Conservation (phyloP, 2,888 invertebrate genomes). For the Cantharis rustica region DNA sequence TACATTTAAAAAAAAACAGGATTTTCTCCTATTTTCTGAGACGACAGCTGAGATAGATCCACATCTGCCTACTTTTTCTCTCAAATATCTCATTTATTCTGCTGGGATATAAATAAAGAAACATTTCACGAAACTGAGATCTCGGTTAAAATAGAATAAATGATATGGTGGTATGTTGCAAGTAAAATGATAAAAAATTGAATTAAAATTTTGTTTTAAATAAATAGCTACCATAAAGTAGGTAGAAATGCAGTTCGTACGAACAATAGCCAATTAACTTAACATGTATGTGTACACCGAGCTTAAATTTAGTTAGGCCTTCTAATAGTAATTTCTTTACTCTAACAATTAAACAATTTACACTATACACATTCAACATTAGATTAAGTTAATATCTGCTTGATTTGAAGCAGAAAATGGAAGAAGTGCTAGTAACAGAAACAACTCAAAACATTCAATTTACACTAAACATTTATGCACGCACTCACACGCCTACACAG, state of each 20-base stretch:
- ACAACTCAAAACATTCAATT: slow-evolving; percentile 7
- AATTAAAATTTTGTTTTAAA: background rate
- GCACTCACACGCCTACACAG: slow-evolving; percentile 30
- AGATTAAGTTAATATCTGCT: slow-evolving; percentile 35
- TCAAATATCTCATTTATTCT: background rate
- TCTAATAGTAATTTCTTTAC: slow-evolving; percentile 49
- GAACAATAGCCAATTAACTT: background rate
- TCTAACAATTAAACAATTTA: slow-evolving; percentile 35
- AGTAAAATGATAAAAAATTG: no score
- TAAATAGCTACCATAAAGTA: background rate
- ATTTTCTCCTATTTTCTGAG: no score
- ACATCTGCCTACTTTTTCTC: background rate
- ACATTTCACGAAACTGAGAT: background rate
- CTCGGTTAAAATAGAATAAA: background rate
- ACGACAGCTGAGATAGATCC: no score
- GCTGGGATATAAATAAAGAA: background rate
- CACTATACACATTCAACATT: slow-evolving; percentile 29
- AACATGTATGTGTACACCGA: slow-evolving; percentile 21
- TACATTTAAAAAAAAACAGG: no score
- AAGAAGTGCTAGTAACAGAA: slow-evolving; percentile 39
- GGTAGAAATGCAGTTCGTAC: background rate
- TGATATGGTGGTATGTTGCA: background rate
- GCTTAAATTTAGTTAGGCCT: slow-evolving; percentile 55
- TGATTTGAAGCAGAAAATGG: slow-evolving; percentile 36
- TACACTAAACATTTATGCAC: slow-evolving; percentile 31